Conservation (phyloP, 2,113 vertebrate genomes). For the Herpetotheres cachinnans region DNA sequence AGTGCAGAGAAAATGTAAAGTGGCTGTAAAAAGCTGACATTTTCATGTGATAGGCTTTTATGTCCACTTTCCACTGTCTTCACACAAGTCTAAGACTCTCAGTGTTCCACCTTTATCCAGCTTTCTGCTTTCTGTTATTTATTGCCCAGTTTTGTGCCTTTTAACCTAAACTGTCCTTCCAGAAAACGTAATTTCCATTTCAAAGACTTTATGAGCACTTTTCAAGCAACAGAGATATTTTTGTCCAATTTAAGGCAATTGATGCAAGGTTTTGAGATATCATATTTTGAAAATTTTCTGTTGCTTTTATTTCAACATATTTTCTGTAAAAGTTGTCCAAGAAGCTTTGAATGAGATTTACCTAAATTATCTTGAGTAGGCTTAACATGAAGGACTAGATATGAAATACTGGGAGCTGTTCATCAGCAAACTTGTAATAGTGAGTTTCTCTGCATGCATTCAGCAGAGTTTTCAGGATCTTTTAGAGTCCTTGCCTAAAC, state of each 20-base stretch:
- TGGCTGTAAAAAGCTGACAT: not conserved
- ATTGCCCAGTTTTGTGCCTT: not conserved
- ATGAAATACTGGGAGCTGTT: not conserved
- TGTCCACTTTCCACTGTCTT: not conserved
- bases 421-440: not conserved
- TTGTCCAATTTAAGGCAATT: not conserved
- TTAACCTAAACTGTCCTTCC: not conserved
- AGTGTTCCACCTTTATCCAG: not conserved
- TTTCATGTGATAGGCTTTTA: not conserved
- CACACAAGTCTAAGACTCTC: not conserved
- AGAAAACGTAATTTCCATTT: conserved; percentile 17
- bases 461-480: not conserved
- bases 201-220: not conserved
- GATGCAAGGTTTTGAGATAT: not conserved
- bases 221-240: not conserved
- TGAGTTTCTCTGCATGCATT: not conserved
- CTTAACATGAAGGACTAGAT: not conserved
- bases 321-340: not conserved
- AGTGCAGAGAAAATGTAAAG: not conserved
- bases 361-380: not conserved
- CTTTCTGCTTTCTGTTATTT: not conserved
- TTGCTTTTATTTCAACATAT: not conserved
- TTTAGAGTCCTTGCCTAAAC: not conserved
- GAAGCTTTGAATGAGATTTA: not conserved
- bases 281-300: not conserved